Evolutionary conservation across 2,888 invertebrate species (phyloP), one percentile per base, ranked within the genome.

Genomic region (Dicyrtoma fusca): DNA sequence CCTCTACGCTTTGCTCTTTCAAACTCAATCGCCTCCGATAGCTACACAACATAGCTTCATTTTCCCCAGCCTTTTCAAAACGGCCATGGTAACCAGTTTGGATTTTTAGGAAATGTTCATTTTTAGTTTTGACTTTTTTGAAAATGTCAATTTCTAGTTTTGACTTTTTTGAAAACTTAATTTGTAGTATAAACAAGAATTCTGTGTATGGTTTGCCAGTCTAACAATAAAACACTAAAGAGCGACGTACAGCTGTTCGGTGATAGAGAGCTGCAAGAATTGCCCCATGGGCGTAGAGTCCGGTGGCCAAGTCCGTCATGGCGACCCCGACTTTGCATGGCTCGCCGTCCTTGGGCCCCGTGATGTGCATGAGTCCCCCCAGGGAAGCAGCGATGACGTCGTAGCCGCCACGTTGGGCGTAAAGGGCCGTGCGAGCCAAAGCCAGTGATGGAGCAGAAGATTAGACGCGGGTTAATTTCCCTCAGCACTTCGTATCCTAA

Each of bases 361-460:
- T 98, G 25, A 94, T 91, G 82, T 94, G 89, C 25, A 97, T 81
- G 0, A 97, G 85, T 0, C 98, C 97, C 3, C 95, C 97, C 81
- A 95, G 87, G 0, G 96, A 97, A 14, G 95, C 91, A 0, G 95
- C 96, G 79, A 98, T 94, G 0, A 95, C 94, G 85, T 98, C 98
- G 84, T 96, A 97, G 79, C 98, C 98, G n/a, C 95, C 94, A 80
- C 91, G 89, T 23, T 88, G 87, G 2, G 88, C 86, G 84, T 96
- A 97, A n/a, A 0, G 95, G 96, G 0, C 98, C 97, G 26, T 87
- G 86, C 0, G 89, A 86, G 0, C 98, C 98, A 83, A 92, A 98
- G 0, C 97, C 97, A 65, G 94, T 94, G 65, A 98, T 87, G 0
- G 97, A 95, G 84, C 96, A 96, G 83, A 97, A 98, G 75, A 98